Evolutionary conservation across 1,140 invertebrate species (phyloP), one percentile per base, ranked within the genome.

Genomic region (Plutomurus gul): DNA sequence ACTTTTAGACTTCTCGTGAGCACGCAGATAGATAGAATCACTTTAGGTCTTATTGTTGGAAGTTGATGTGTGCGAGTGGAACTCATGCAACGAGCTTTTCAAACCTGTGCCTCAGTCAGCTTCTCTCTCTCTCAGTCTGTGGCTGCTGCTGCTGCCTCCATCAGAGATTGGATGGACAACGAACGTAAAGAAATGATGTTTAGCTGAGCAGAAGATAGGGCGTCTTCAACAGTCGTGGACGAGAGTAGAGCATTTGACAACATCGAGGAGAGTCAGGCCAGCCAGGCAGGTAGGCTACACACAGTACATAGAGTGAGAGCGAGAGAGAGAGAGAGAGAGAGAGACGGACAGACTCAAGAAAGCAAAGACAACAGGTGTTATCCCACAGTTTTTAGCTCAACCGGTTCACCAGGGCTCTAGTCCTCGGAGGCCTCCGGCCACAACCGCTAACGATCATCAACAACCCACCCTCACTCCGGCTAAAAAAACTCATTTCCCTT

Each of bases 401-500:
- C 82, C 79, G 79, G 79, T 82, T 77, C 77, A 82, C 75, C 81
- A 76, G 65, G 74, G 74, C 73, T 78, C 75, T 65, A 60, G 60
- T 74, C 25, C 40, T 47, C 51, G 40, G 76, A 46, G 20, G 79
- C 82, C 82, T 81, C 73, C 74, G 82, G 79, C 82, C 76, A 82
- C 72, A 82, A 80, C 82, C 77, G 79, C 82, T 82, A 82, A 82
- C 79, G 79, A 82, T 75, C 77, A 82, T 79, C 76, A 82, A 81
- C 79, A 82, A 82, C 81, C 78, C 81, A 82, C 81, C 81, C 81
- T 82, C 81, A 80, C 81, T 80, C 70, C 25, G 37, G 20, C 37
- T 33, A 39, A 82, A 82, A 82, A 82, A 81, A 81, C 82, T 82
- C 82, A 82, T 82, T 82, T 82, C 82, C 79, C 79, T 82, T 82